phyloP scores from a whole-genome alignment of 2,888 invertebrate genomes.

The Eupithecia vulgata region DNA sequence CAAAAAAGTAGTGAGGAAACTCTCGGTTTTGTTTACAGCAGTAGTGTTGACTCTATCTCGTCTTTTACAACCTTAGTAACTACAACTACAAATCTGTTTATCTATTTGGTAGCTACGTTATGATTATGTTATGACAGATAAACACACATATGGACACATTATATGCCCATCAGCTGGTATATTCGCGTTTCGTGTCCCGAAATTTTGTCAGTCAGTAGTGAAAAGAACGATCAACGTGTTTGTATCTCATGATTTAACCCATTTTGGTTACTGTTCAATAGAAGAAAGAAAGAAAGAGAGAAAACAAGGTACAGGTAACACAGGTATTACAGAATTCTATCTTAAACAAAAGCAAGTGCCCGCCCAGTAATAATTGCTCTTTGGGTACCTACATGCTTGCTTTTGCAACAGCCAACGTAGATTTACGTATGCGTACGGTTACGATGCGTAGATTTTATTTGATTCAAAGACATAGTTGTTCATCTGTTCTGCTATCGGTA shows the following conservation, averaged over 20 bases:
- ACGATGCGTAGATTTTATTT: background rate
- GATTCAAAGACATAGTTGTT: background rate
- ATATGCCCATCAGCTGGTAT: background rate
- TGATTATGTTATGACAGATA: no score
- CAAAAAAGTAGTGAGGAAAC: background rate
- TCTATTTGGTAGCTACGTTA: background rate
- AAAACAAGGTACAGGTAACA: no score
- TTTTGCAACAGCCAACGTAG: background rate
- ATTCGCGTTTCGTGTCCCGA: background rate
- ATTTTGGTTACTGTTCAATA: background rate
- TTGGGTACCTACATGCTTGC: background rate
- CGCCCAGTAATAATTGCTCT: background rate
- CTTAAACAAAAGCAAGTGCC: no score
- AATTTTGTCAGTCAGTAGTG: background rate
- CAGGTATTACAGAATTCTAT: no score
- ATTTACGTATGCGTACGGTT: no score
- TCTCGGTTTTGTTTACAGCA: background rate
- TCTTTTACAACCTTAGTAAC: background rate
- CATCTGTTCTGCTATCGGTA: slow-evolving; percentile 26
- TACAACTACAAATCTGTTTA: background rate
- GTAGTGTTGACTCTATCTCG: background rate
- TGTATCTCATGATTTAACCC: background rate
- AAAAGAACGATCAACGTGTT: background rate
- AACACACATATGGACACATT: background rate
- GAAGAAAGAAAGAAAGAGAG: no score